A percentile compares a stretch with the other conserved stretches of the same genome.
Evolutionary conservation across 53 echinoderm and acorn worm species (phyloP).

Genomic region (Antedon mediterranea): DNA sequence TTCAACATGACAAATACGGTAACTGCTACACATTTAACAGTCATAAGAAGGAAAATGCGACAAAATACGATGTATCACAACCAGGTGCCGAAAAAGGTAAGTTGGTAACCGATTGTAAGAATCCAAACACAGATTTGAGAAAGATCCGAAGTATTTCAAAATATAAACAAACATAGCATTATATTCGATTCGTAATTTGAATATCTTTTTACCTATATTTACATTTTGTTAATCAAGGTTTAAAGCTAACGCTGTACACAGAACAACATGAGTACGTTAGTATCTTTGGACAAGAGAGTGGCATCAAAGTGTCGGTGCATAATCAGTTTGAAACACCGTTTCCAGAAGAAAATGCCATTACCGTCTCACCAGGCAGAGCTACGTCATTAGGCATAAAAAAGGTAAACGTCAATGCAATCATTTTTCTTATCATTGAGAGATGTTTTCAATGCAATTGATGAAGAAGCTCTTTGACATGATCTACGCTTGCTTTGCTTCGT

Average conservation of each 20-base stretch:
- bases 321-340: neutral
- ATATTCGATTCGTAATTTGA: neutral
- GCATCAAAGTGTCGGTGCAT: neutral
- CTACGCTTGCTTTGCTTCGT: too few relatives aligned
- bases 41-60: neutral
- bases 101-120: neutral
- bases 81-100: neutral
- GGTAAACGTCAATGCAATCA: too few relatives aligned
- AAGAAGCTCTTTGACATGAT: too few relatives aligned
- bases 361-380: neutral
- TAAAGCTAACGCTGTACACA: conserved; percentile 2
- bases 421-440: too few relatives aligned
- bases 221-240: neutral
- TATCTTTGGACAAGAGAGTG: neutral
- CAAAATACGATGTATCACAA: neutral
- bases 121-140: too few relatives aligned
- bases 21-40: neutral
- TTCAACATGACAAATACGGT: neutral
- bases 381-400: conserved; percentile 1
- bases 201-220: neutral
- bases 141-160: too few relatives aligned
- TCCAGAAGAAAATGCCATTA: conserved; percentile 1
- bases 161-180: too few relatives aligned
- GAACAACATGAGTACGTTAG: conserved; percentile 4
- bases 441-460: too few relatives aligned